phyloP scores from a whole-genome alignment of 2,888 invertebrate genomes.

The Automeris io region DNA sequence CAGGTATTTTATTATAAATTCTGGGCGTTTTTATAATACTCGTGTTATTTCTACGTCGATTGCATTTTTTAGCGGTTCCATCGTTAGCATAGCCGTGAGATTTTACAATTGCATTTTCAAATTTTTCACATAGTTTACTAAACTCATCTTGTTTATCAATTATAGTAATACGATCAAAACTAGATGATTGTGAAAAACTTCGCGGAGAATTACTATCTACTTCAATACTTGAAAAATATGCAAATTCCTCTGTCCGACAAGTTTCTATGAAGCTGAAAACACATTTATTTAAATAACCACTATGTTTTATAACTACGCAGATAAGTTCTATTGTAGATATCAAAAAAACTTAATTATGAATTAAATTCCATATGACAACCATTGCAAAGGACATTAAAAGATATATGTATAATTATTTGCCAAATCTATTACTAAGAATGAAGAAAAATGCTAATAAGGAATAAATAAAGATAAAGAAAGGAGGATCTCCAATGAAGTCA shows the following conservation, averaged over 20 bases:
- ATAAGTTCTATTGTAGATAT: too few species aligned
- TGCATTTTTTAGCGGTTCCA: constrained; percentile 14
- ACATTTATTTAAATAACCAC: background rate
- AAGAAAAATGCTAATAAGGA: too few species aligned
- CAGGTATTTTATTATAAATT: constrained; percentile 8
- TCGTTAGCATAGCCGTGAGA: constrained; percentile 17
- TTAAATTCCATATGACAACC: too few species aligned
- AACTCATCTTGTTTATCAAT: constrained; percentile 44
- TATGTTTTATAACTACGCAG: background rate
- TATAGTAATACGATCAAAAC: constrained; percentile 57
- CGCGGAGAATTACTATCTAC: constrained; percentile 30
- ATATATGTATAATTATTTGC: too few species aligned
- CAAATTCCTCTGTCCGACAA: constrained; percentile 50
- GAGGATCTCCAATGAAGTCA: too few species aligned
- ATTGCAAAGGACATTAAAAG: too few species aligned
- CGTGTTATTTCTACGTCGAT: constrained; percentile 11
- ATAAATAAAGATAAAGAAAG: too few species aligned
- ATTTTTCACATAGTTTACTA: constrained; percentile 22
- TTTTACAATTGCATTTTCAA: constrained; percentile 22
- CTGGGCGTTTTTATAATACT: constrained; percentile 13
- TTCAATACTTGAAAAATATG: constrained; percentile 51
- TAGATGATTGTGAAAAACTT: constrained; percentile 40
- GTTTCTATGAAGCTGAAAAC: constrained; percentile 50
- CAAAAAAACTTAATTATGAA: too few species aligned
- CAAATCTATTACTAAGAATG: too few species aligned